Base-by-base conservation (phyloP, 2,113 vertebrate species). In the Gopherus flavomarginatus region DNA sequence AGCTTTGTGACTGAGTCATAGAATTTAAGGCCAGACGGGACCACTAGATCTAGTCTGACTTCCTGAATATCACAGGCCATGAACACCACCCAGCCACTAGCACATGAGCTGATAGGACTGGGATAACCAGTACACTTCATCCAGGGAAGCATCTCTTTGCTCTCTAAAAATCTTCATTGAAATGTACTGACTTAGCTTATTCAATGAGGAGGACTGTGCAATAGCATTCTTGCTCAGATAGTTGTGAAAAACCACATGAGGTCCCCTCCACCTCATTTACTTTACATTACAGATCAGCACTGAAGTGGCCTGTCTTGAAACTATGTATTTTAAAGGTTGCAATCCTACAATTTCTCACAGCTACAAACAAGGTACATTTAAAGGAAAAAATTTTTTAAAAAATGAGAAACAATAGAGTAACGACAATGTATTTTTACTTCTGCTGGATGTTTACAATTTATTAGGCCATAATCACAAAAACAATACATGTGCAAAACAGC, bases 81-180 rank as follows among this genome's bases (percentile, higher is more conserved):
- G 29, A 62, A 31, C 29, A 62, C 57, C 13, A 62, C 16, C 8
- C 17, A 69, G 8, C 65, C 65, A 69, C 35, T 11, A 77, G 22
- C 4, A 4, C 21, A 29, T 5, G 22, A 2, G 13, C 31, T 8
- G 21, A 19, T 27, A 57, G 35, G 5, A 3, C 1, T 47, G 62
- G 24, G 69, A 29, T n/a, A 80, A 29, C 11, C 1, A 82, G 53
- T 82, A 56, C 13, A 42, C 24, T 54, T 10, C 24, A 82, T 56
- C 8, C 69, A 54, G 9, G 31, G 90, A 29, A 84, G 0, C 2
- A 52, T 14, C 5, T 78, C 38, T 75, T 75, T 3, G 3, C 35
- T 52, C 81, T 38, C 22, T 42, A n/a, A 54, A 82, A n/a, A 7
- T 24, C 2, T 62, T 82, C 50, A 72, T 1, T 35, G 44, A 65